These are phyloP conservation scores for Eueremaeus valkanovi DNA, from an alignment of 2,888 invertebrate species.

Conservation along the genomic window DNA sequence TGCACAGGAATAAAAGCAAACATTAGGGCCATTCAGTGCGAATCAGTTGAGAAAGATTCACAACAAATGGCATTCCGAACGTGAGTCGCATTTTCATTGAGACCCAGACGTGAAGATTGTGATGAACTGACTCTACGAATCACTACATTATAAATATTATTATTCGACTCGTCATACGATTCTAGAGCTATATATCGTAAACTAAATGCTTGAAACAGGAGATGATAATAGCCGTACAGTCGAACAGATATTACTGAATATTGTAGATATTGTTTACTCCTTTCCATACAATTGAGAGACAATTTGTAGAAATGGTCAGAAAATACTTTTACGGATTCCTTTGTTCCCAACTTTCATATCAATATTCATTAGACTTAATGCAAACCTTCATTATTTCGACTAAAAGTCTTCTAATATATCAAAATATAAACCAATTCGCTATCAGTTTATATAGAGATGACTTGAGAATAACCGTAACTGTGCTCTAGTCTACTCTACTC, in stretches of 20 bases:
- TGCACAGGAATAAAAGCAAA: conserved; percentile 3
- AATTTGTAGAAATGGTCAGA: not conserved
- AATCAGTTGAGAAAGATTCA: not conserved
- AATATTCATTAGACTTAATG: conserved; percentile 20
- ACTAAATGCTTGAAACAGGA: conserved; percentile 8
- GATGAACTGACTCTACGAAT: not conserved
- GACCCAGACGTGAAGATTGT: not conserved
- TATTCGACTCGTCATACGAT: not conserved
- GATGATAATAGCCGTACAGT: conserved; percentile 19
- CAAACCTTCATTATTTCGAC: not conserved
- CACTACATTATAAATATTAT: conserved; percentile 5
- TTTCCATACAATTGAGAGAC: conserved; percentile 4
- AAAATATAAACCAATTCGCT: not conserved
- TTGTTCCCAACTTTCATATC: not conserved
- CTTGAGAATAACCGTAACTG: not conserved
- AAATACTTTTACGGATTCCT: conserved; percentile 8
- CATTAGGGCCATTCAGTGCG: not conserved
- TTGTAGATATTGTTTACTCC: conserved; percentile 22
- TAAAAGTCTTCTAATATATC: not conserved
- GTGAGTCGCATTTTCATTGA: conserved; percentile 11
- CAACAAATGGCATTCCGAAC: conserved; percentile 1
- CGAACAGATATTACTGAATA: too few species aligned
- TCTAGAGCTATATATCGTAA: not conserved
- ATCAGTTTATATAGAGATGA: too few species aligned
- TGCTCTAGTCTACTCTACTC: not conserved